phyloP scores from a whole-genome alignment of 2,797 vertebrate genomes.

The Mormyrops attenuatus region DNA sequence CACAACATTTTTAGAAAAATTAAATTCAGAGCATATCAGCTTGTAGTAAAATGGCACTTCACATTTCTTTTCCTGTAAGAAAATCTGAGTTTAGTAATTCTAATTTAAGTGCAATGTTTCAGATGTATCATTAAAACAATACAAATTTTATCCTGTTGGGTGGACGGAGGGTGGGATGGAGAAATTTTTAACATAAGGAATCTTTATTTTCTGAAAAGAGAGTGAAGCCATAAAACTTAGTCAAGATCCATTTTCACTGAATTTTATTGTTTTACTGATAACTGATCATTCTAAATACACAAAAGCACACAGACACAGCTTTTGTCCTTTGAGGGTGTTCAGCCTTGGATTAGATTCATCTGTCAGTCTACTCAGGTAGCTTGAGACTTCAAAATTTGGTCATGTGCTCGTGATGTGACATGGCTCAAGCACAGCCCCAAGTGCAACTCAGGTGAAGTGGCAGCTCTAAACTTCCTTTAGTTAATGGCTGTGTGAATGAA shows the following conservation, averaged over 20 bases:
- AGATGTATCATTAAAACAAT: not conserved
- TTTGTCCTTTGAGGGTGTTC: not conserved
- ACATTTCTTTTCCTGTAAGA: not conserved
- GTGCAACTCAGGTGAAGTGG: not conserved
- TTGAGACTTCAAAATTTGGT: not conserved
- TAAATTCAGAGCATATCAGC: not conserved
- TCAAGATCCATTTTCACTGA: not conserved
- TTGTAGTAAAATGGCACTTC: not conserved
- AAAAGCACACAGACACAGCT: not conserved
- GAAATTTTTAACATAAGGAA: not conserved
- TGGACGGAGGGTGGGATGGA: not conserved
- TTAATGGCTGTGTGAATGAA: not conserved
- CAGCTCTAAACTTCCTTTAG: not conserved
- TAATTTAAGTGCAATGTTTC: not conserved
- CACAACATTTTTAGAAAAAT: not conserved
- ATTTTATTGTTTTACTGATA: not conserved
- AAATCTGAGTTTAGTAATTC: not conserved
- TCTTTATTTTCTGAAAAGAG: not conserved
- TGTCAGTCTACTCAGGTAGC: not conserved
- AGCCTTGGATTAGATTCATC: not conserved
- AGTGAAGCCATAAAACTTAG: not conserved
- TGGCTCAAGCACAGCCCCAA: not conserved
- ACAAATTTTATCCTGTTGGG: not conserved
- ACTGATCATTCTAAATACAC: not conserved
- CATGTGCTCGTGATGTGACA: not conserved